phyloP scores from a whole-genome alignment of 1,140 invertebrate genomes.

The Tetramorium simillimum region DNA sequence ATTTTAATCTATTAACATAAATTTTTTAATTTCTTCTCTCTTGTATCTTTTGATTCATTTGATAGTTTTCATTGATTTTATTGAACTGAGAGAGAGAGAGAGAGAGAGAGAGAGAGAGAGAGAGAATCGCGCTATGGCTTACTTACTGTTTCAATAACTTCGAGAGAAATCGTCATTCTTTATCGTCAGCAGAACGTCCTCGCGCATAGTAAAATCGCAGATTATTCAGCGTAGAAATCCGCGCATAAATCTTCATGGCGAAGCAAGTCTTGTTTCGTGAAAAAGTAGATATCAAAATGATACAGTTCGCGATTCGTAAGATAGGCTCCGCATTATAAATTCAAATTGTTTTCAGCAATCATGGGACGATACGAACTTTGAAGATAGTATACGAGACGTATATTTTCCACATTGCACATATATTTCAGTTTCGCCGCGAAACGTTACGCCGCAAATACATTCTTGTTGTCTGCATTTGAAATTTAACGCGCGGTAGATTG shows the following conservation, averaged over 20 bases:
- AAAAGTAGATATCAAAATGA: constrained; percentile 38
- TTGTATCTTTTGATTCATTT: background rate
- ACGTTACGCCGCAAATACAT: constrained; percentile 25
- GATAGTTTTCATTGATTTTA: constrained; percentile 25
- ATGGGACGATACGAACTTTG: constrained; percentile 21
- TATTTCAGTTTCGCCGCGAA: constrained; percentile 31
- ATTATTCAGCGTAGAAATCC: constrained; percentile 31
- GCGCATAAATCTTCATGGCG: constrained; percentile 9
- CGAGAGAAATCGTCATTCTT: background rate
- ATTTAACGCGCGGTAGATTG: constrained; percentile 33
- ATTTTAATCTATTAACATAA: constrained; percentile 1
- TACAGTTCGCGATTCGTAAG: background rate
- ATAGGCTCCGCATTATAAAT: constrained; percentile 35
- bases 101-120: no score
- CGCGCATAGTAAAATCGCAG: constrained; percentile 29
- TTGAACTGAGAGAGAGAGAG: background rate
- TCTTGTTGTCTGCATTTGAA: constrained; percentile 26
- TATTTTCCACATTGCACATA: constrained; percentile 23
- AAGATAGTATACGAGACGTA: constrained; percentile 13
- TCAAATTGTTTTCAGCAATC: constrained; percentile 54
- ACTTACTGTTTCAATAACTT: background rate
- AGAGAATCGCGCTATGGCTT: background rate
- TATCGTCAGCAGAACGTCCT: background rate
- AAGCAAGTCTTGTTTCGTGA: background rate
- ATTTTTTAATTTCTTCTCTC: background rate